Percentiles rank a stretch among this genome's conserved stretches.
Evolutionary conservation across 2,797 vertebrate species (phyloP).

Genomic region (Anas bernieri): DNA sequence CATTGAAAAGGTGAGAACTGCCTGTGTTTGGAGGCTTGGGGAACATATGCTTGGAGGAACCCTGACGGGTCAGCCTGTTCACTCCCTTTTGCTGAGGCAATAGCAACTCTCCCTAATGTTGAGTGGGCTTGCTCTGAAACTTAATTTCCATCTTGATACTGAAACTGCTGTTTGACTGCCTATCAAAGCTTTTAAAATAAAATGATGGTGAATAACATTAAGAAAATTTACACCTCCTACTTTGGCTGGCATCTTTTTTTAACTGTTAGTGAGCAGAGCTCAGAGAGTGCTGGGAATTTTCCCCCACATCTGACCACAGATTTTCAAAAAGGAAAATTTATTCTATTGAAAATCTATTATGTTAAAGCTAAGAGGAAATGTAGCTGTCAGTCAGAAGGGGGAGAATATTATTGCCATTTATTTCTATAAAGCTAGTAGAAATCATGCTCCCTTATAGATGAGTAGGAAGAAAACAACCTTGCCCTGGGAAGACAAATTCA

Average conservation of each 20-base stretch:
- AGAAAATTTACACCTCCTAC: slow-evolving; percentile 68
- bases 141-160: slow-evolving; percentile 35
- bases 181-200: slow-evolving; percentile 66
- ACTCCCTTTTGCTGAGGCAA: background rate
- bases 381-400: background rate
- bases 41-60: background rate
- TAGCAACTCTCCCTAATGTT: background rate
- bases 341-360: background rate
- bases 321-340: slow-evolving; percentile 29
- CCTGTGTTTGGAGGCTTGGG: background rate
- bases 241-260: slow-evolving; percentile 68
- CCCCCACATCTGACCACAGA: slow-evolving; percentile 39
- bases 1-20: background rate
- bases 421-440: slow-evolving; percentile 29
- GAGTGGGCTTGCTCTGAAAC: slow-evolving; percentile 49
- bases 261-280: slow-evolving; percentile 35
- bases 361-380: background rate
- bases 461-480: slow-evolving; percentile 28
- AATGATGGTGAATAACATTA: slow-evolving; percentile 43
- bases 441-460: background rate
- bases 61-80: background rate
- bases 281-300: slow-evolving; percentile 50
- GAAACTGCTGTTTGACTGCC: slow-evolving; percentile 48
- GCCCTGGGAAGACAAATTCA: slow-evolving; percentile 30
- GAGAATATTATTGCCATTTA: slow-evolving; percentile 19